A percentile compares a stretch with the other conserved stretches of the same genome.
Evolutionary conservation across 1,140 invertebrate genomes (phyloP).

Genomic region (Drosophila pachea): DNA sequence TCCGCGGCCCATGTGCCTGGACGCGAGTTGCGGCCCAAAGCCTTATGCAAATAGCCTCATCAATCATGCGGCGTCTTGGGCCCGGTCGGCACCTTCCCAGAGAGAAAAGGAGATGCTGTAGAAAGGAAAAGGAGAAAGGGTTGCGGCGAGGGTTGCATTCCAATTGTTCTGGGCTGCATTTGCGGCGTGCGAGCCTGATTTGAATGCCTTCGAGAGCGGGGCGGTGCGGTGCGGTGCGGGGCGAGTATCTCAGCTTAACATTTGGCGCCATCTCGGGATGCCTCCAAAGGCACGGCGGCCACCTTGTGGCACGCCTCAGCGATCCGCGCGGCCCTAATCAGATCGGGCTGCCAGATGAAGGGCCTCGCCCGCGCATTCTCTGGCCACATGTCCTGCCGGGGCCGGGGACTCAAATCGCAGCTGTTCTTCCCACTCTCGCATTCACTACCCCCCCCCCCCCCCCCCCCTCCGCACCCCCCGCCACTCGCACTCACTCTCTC

Average conservation of each 20-base stretch:
- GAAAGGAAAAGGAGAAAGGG: constrained; percentile 26
- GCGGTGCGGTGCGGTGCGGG: background rate
- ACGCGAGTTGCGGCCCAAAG: background rate
- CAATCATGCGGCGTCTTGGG: constrained; percentile 50
- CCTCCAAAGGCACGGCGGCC: background rate
- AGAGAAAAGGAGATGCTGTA: too few species aligned
- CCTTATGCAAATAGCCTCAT: constrained; percentile 33
- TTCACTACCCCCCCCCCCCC: too few species aligned
- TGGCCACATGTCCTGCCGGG: constrained; percentile 51
- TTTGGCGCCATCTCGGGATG: constrained; percentile 53
- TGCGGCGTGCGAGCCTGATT: constrained; percentile 42
- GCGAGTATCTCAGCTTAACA: constrained; percentile 17
- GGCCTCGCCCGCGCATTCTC: constrained; percentile 50
- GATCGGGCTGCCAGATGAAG: constrained; percentile 42
- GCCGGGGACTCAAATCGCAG: constrained; percentile 62
- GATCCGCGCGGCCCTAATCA: constrained; percentile 12
- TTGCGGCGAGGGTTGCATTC: constrained; percentile 43
- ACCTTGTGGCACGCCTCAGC: constrained; percentile 4
- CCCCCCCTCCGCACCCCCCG: too few species aligned
- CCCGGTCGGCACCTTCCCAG: background rate
- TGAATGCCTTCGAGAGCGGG: constrained; percentile 20
- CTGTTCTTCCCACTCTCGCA: constrained; percentile 21
- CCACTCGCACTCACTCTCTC: too few species aligned
- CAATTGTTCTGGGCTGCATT: constrained; percentile 29
- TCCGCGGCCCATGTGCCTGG: constrained; percentile 32